These are phyloP conservation scores for Rhincodon typus DNA, from an alignment of 2,797 vertebrate species.

Conservation along the genomic window DNA sequence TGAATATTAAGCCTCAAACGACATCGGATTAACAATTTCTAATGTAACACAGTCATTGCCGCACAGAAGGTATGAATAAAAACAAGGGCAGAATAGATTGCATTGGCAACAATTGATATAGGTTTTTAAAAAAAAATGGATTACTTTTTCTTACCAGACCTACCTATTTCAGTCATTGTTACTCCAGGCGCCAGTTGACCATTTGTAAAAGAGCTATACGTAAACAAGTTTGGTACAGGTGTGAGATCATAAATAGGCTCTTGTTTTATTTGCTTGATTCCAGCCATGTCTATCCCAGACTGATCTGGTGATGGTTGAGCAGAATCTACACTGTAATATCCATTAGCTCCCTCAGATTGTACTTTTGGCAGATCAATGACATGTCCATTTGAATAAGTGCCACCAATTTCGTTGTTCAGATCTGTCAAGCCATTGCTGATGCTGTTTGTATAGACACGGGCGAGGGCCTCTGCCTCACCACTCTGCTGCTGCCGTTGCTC, in stretches of 20 bases:
- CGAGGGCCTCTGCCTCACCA: slow-evolving; percentile 85
- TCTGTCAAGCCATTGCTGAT: slow-evolving; percentile 82
- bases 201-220: slow-evolving; percentile 89
- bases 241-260: slow-evolving; percentile 98
- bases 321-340: slow-evolving; percentile 88
- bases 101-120: neutral
- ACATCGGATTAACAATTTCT: neutral
- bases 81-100: neutral
- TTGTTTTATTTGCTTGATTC: slow-evolving; percentile 98
- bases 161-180: slow-evolving; percentile 94
- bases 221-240: slow-evolving; percentile 94
- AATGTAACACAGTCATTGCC: neutral
- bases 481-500: slow-evolving; percentile 92
- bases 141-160: slow-evolving; percentile 42
- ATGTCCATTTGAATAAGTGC: slow-evolving; percentile 84
- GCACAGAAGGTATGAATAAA: neutral
- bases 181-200: slow-evolving; percentile 84
- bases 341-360: slow-evolving; percentile 59
- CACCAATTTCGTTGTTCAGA: slow-evolving; percentile 79
- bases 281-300: slow-evolving; percentile 94
- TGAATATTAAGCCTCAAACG: neutral
- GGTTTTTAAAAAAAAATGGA: neutral
- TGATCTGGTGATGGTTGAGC: slow-evolving; percentile 95
- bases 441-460: slow-evolving; percentile 83
- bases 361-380: slow-evolving; percentile 86